phyloP scores from a whole-genome alignment of 2,797 vertebrate species.

The Sebastolobus alascanus region DNA sequence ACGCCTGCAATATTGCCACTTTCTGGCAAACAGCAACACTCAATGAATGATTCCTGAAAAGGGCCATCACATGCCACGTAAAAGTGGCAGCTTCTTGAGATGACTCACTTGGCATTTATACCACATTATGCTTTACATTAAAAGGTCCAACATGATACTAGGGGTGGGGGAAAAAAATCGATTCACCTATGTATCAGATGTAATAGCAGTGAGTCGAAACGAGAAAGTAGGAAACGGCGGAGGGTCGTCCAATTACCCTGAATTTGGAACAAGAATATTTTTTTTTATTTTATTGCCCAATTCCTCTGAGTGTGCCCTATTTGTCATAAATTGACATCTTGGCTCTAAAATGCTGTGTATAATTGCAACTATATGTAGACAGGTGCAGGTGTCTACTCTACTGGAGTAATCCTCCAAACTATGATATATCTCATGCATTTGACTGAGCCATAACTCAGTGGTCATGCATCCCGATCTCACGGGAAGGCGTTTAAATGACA shows the following conservation, averaged over 20 bases:
- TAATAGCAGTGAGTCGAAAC: too few relatives aligned
- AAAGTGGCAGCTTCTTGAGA: slow-evolving; percentile 18
- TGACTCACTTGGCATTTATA: slow-evolving; percentile 23
- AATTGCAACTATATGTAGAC: not conserved
- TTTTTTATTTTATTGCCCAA: not conserved
- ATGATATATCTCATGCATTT: not conserved
- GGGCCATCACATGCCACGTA: not conserved
- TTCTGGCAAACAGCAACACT: slow-evolving; percentile 12
- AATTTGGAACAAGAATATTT: not conserved
- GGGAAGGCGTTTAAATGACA: too few relatives aligned
- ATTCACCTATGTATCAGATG: too few relatives aligned
- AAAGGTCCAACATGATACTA: not conserved
- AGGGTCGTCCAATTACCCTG: not conserved
- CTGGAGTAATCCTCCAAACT: not conserved
- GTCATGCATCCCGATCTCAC: not conserved
- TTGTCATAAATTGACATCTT: not conserved
- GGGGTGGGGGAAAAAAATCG: too few relatives aligned
- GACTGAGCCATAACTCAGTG: not conserved
- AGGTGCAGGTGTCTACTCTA: not conserved
- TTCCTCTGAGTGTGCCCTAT: not conserved
- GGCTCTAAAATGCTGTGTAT: not conserved
- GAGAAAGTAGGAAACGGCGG: too few relatives aligned
- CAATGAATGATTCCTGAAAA: slow-evolving; percentile 36
- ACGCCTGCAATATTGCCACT: slow-evolving; percentile 19
- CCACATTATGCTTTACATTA: slow-evolving; percentile 9